These are phyloP conservation scores for Phyllopteryx taeniolatus DNA, from an alignment of 2,113 vertebrate species.

Conservation along the genomic window DNA sequence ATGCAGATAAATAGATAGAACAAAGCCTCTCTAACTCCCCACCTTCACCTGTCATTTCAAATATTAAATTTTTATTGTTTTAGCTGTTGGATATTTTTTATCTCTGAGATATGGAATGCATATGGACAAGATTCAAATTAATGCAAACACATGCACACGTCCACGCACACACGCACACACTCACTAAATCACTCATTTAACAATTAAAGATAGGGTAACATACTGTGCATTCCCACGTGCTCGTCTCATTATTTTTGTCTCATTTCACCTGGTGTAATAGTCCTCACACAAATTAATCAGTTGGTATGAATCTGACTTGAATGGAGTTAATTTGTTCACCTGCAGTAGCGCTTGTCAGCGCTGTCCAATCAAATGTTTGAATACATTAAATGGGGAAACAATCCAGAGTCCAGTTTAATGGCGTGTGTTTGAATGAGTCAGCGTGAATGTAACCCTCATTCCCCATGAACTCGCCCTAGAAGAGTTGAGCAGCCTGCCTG, in stretches of 20 bases:
- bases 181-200: slow-evolving; percentile 1
- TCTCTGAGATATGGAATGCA: not conserved
- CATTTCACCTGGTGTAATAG: slow-evolving; percentile 19
- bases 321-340: slow-evolving; percentile 47
- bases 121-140: not conserved
- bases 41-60: not conserved
- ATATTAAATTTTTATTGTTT: too few relatives aligned
- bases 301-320: slow-evolving; percentile 29
- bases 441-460: slow-evolving; percentile 32
- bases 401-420: slow-evolving; percentile 60
- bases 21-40: too few relatives aligned
- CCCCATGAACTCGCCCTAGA: slow-evolving; percentile 29
- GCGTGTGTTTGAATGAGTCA: slow-evolving; percentile 45
- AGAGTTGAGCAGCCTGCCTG: slow-evolving; percentile 37
- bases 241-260: slow-evolving; percentile 1
- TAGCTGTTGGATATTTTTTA: not conserved
- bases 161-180: not conserved
- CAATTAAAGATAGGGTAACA: not conserved
- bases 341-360: slow-evolving; percentile 36
- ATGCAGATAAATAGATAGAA: too few relatives aligned
- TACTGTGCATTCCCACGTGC: not conserved
- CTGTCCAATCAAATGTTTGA: slow-evolving; percentile 37
- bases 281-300: slow-evolving; percentile 13
- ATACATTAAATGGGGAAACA: slow-evolving; percentile 28
- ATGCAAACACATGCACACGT: not conserved